A percentile compares a stretch with the other conserved stretches of the same genome.
Conservation (phyloP, 2,113 vertebrate genomes). For the Entosphenus tridentatus region DNA sequence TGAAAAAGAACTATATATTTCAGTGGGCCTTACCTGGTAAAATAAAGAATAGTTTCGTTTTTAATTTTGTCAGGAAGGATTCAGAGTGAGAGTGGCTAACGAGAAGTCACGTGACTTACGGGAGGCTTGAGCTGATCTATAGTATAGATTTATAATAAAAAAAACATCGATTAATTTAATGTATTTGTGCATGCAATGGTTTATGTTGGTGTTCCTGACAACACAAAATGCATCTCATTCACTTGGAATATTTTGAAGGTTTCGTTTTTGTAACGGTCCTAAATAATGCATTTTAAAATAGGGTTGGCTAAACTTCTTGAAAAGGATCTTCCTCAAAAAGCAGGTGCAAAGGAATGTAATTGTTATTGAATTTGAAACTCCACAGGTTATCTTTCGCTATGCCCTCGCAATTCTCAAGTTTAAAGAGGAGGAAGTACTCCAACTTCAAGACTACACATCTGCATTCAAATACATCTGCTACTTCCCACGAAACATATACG, state of each 20-base stretch:
- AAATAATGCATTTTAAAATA: background rate
- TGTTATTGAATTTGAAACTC: background rate
- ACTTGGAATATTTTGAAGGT: background rate
- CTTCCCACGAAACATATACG: constrained; percentile 56
- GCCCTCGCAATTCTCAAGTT: constrained; percentile 78
- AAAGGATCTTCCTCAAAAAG: background rate
- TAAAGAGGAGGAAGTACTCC: constrained; percentile 60
- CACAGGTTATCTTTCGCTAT: constrained; percentile 75
- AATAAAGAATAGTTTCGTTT: too few relatives aligned
- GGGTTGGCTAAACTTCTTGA: background rate
- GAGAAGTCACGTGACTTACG: too few relatives aligned
- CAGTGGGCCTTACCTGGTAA: too few relatives aligned
- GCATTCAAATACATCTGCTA: constrained; percentile 70
- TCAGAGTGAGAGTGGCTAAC: too few relatives aligned
- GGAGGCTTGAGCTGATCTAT: too few relatives aligned
- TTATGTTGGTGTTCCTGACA: background rate
- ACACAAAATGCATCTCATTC: background rate
- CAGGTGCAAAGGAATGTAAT: background rate
- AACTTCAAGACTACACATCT: constrained; percentile 42
- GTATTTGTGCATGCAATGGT: background rate
- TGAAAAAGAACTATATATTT: too few relatives aligned
- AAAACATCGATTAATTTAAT: too few relatives aligned
- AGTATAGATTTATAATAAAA: too few relatives aligned
- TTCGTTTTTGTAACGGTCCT: background rate
- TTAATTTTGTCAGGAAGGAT: too few relatives aligned